Base-by-base conservation (phyloP, 2,113 vertebrate species). In the Hemiscyllium ocellatum region DNA sequence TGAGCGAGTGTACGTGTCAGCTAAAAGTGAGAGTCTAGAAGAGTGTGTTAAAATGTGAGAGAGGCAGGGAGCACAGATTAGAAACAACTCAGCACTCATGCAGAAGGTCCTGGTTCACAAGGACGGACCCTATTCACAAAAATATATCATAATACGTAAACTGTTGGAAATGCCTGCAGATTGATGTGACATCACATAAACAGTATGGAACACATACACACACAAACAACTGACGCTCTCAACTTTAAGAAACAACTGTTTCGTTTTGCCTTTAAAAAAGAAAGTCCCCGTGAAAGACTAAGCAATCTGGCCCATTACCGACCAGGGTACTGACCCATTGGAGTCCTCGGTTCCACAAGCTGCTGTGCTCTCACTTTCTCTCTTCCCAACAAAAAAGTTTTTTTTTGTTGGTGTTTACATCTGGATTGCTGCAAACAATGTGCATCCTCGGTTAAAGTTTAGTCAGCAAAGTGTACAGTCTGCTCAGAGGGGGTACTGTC, bases 401-500 rank as follows among this genome's bases (percentile, higher is more conserved):
- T 94, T 91, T 91, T 95, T 70, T 20, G 15, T 66, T 15, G 37
- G 15, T 69, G 87, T 33, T 90, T 33, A 90, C 52, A 17, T 90
- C 29, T 90, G 56, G 29, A 10, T 90, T 93, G 33, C 61, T 93
- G 89, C 61, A 66, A 93, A 66, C 89, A 93, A 66, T 66, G 61
- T 7, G 89, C 65, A 66, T 66, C 61, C 89, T 93, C 89, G 61
- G 89, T 66, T 93, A 37, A n/a, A 37, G 33, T 66, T 93, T 65
- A 66, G 29, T 93, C 61, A 66, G 89, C 4, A 91, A 37, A 37
- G 89, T 72, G 68, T 95, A 70, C 42, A 15, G 8, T 95, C 93
- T 95, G 68, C 37, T 50, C 66, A 50, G 97, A 96, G 29, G 89
- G 87, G 89, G 96, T 96, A 96, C 96, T 96, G 96, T 91, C 96